Evolutionary conservation across 1,140 invertebrate genomes (phyloP).

Genomic region (Chymomyza costata): DNA sequence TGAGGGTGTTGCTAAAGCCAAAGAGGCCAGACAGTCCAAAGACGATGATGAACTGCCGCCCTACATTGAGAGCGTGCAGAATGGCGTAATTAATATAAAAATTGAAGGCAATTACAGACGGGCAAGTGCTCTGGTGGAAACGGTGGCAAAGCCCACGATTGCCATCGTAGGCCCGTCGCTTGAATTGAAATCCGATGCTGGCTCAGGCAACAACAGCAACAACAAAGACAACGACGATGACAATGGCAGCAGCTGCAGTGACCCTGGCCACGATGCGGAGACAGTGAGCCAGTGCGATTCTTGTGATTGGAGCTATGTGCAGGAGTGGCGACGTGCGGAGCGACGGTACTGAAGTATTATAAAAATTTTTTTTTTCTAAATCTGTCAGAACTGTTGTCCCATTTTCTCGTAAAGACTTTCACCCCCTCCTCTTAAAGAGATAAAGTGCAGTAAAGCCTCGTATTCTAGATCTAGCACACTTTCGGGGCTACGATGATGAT

Average conservation of each 20-base stretch:
- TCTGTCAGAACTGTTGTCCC: too few relatives aligned
- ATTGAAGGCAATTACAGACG: slow-evolving; percentile 81
- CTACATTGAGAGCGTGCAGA: slow-evolving; percentile 76
- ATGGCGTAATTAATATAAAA: slow-evolving; percentile 80
- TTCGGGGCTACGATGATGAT: not conserved
- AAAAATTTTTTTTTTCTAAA: too few relatives aligned
- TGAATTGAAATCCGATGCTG: slow-evolving; percentile 76
- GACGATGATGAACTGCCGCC: slow-evolving; percentile 77
- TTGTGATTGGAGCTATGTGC: slow-evolving; percentile 84
- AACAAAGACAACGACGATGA: slow-evolving; percentile 59
- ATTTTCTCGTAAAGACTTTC: too few relatives aligned
- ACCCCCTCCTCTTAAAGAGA: too few relatives aligned
- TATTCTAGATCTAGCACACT: not conserved
- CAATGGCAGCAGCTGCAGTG: slow-evolving; percentile 55
- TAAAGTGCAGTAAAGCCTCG: too few relatives aligned
- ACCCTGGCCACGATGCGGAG: slow-evolving; percentile 67
- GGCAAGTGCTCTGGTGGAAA: slow-evolving; percentile 78
- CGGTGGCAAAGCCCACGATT: slow-evolving; percentile 70
- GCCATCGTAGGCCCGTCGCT: slow-evolving; percentile 39
- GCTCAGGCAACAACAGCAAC: slow-evolving; percentile 43
- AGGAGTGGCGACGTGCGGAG: slow-evolving; percentile 79
- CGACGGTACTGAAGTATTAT: slow-evolving; percentile 65
- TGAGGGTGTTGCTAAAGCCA: not conserved
- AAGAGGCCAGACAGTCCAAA: slow-evolving; percentile 5
- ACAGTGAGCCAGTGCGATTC: slow-evolving; percentile 69